phyloP scores from a whole-genome alignment of 2,888 invertebrate species.

The Actias luna region DNA sequence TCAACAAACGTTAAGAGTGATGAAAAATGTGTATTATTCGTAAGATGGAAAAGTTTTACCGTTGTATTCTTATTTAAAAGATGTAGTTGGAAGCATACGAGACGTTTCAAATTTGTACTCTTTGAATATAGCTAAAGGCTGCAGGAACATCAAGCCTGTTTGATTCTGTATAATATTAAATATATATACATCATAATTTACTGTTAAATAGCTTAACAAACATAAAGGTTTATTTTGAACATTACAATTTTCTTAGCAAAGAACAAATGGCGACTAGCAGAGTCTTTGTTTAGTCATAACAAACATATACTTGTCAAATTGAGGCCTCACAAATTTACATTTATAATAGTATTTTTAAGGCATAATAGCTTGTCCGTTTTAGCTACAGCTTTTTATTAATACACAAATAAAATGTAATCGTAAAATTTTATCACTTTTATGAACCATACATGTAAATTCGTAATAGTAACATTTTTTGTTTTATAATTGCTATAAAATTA shows the following conservation, averaged over 20 bases:
- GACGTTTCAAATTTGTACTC: too few species aligned
- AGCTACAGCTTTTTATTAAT: not conserved
- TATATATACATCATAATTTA: not conserved
- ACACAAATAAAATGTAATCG: not conserved
- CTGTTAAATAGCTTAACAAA: constrained; percentile 3
- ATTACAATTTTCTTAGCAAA: constrained; percentile 12
- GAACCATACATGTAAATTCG: not conserved
- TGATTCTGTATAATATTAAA: too few species aligned
- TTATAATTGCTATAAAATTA: not conserved
- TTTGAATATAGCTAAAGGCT: too few species aligned
- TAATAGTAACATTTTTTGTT: too few species aligned
- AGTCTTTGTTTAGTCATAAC: constrained; percentile 7
- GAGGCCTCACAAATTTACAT: constrained; percentile 8
- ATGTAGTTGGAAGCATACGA: too few species aligned
- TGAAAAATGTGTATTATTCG: too few species aligned
- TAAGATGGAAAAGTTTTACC: too few species aligned
- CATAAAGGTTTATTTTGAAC: not conserved
- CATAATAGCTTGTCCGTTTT: not conserved
- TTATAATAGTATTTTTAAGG: not conserved
- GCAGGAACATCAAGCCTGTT: too few species aligned
- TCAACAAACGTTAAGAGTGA: too few species aligned
- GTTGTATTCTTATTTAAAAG: too few species aligned
- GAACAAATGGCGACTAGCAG: not conserved
- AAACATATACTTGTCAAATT: constrained; percentile 6
- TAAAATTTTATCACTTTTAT: not conserved